Percentiles rank a stretch among this genome's conserved stretches.
Conservation (phyloP, 2,888 invertebrate species). For the Melinaea marsaeus region DNA sequence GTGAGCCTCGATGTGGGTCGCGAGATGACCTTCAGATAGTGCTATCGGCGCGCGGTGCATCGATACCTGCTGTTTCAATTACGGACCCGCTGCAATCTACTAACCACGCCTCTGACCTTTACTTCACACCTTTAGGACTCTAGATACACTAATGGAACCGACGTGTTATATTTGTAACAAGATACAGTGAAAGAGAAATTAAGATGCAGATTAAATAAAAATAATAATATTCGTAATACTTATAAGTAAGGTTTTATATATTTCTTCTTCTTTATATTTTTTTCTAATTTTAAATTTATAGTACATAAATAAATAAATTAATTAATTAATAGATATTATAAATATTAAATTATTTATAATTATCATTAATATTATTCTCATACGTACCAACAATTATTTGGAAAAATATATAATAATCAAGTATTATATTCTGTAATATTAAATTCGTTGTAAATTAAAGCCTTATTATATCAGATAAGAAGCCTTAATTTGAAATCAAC, state of each 20-base stretch:
- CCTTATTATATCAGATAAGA: slow-evolving; percentile 10
- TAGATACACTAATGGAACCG: not conserved
- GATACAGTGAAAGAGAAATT: not conserved
- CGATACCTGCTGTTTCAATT: slow-evolving; percentile 73
- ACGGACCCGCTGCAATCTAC: slow-evolving; percentile 54
- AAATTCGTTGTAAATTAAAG: slow-evolving; percentile 2
- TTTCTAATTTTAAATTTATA: too few relatives aligned
- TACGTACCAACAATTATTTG: too few relatives aligned
- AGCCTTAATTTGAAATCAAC: slow-evolving; percentile 20
- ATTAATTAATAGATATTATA: too few relatives aligned
- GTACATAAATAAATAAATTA: too few relatives aligned
- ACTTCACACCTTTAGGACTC: slow-evolving; percentile 21
- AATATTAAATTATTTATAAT: too few relatives aligned
- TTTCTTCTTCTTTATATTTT: too few relatives aligned
- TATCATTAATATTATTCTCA: too few relatives aligned
- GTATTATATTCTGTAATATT: too few relatives aligned
- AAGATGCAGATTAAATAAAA: too few relatives aligned
- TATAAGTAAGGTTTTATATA: too few relatives aligned
- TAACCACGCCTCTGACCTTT: slow-evolving; percentile 62
- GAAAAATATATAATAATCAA: too few relatives aligned
- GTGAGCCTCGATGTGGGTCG: slow-evolving; percentile 48
- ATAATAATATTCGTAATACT: too few relatives aligned
- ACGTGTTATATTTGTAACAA: not conserved
- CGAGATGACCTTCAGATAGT: slow-evolving; percentile 45
- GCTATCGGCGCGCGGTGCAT: slow-evolving; percentile 39